Conservation (phyloP, 30 jellyfish, hydroid and myxozoan species). For the Thelohanellus kitauei region DNA sequence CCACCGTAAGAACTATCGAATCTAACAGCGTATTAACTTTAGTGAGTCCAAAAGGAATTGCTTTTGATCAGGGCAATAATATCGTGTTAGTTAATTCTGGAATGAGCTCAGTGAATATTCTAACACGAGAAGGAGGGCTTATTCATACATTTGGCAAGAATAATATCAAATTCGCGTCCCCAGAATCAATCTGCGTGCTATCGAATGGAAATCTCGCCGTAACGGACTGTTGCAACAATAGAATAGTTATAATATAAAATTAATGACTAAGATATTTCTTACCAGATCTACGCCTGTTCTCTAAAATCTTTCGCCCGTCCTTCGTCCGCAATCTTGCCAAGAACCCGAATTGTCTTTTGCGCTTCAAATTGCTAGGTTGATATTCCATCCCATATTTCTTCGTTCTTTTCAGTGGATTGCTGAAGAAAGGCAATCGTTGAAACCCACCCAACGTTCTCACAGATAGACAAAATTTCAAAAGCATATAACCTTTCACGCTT, state of each 20-base stretch:
- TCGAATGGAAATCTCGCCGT: slow-evolving; percentile 70
- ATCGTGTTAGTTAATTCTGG: slow-evolving; percentile 80
- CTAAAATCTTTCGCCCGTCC: slow-evolving; percentile 29
- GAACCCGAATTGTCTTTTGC: slow-evolving; percentile 44
- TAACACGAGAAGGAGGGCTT: slow-evolving; percentile 33
- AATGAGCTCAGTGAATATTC: slow-evolving; percentile 33
- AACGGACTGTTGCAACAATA: slow-evolving; percentile 46
- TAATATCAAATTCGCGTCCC: slow-evolving; percentile 61
- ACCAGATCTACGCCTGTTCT: slow-evolving; percentile 31
- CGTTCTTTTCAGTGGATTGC: too few species aligned
- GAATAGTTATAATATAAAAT: too few species aligned
- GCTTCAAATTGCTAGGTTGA: slow-evolving; percentile 48
- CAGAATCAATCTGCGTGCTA: slow-evolving; percentile 73
- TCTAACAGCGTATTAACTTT: too few species aligned
- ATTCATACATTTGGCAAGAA: slow-evolving; percentile 74
- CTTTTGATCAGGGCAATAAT: slow-evolving; percentile 70
- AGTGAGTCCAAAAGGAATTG: slow-evolving; percentile 71
- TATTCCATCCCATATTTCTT: slow-evolving; percentile 70
- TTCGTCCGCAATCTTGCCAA: slow-evolving; percentile 19
- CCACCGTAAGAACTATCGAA: slow-evolving; percentile 45
- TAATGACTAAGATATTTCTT: slow-evolving; percentile 26
- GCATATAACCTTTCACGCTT: too few species aligned
- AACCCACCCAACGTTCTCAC: too few species aligned
- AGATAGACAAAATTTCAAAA: too few species aligned
- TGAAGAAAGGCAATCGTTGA: too few species aligned